Evolutionary conservation across 2,113 vertebrate species (phyloP).

Genomic region (Prochilodus magdalenae): DNA sequence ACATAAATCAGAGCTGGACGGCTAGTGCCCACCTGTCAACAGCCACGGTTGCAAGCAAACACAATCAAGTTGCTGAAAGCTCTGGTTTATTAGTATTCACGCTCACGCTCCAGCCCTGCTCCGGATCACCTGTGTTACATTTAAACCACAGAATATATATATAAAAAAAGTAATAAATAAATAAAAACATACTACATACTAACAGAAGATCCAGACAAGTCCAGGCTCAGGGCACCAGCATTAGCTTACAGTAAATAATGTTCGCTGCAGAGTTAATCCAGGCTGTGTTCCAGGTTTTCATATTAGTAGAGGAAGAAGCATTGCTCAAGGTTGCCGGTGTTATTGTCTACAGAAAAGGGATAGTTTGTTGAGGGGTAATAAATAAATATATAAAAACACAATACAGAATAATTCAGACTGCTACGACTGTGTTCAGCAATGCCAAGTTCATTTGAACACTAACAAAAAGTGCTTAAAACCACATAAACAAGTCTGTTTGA

Average conservation of each 20-base stretch:
- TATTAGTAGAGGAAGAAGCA: slow-evolving; percentile 18
- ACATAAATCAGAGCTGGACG: not conserved
- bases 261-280: slow-evolving; percentile 22
- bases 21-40: slow-evolving; percentile 9
- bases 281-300: not conserved
- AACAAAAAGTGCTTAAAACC: no score
- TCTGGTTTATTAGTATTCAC: slow-evolving; percentile 47
- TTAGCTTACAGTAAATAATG: slow-evolving; percentile 5
- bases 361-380: not conserved
- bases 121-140: slow-evolving; percentile 40
- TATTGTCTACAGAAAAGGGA: not conserved
- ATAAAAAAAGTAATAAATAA: not conserved
- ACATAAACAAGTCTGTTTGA: no score
- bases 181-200: not conserved
- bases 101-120: slow-evolving; percentile 19
- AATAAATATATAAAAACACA: no score
- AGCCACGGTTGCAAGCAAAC: not conserved
- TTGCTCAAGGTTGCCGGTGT: not conserved
- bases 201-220: not conserved
- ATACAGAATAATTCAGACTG: no score
- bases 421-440: no score
- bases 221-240: not conserved
- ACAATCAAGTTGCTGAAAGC: slow-evolving; percentile 24
- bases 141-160: not conserved
- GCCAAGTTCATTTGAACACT: no score